Evolutionary conservation across 2,113 vertebrate species (phyloP).

Genomic region (Phaethornis superciliosus): DNA sequence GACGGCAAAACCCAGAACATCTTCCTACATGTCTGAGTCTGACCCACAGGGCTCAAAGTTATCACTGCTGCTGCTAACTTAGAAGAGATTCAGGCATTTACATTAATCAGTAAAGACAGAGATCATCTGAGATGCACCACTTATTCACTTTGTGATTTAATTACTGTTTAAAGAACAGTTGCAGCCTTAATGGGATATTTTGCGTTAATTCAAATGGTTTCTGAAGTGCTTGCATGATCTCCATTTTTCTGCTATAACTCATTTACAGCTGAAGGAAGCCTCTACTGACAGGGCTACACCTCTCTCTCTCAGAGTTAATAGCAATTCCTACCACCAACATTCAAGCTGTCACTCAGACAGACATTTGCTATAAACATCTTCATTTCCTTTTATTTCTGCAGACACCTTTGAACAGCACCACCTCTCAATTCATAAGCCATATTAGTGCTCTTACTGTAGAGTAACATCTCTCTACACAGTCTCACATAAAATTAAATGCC

Average conservation of each 20-base stretch:
- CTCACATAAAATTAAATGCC: conserved; percentile 8
- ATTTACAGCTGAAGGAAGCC: conserved; percentile 5
- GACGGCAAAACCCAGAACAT: not conserved
- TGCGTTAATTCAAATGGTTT: not conserved
- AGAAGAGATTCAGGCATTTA: not conserved
- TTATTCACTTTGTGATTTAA: not conserved
- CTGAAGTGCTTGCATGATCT: not conserved
- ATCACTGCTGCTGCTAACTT: not conserved
- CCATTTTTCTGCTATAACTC: conserved; percentile 9
- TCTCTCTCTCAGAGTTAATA: conserved; percentile 15
- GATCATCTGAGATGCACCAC: not conserved
- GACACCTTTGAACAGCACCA: conserved; percentile 52
- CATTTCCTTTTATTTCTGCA: conserved; percentile 38
- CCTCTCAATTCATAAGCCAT: conserved; percentile 36
- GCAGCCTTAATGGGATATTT: not conserved
- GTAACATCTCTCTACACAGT: conserved; percentile 10
- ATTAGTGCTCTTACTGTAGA: not conserved
- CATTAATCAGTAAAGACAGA: not conserved
- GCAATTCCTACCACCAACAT: not conserved
- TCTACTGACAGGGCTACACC: not conserved
- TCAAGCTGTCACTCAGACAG: conserved; percentile 42
- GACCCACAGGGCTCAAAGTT: not conserved
- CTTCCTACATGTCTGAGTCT: not conserved
- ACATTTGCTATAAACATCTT: conserved; percentile 55
- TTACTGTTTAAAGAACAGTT: not conserved